Conservation (phyloP, 2,888 invertebrate species). For the Catocala fraxini region DNA sequence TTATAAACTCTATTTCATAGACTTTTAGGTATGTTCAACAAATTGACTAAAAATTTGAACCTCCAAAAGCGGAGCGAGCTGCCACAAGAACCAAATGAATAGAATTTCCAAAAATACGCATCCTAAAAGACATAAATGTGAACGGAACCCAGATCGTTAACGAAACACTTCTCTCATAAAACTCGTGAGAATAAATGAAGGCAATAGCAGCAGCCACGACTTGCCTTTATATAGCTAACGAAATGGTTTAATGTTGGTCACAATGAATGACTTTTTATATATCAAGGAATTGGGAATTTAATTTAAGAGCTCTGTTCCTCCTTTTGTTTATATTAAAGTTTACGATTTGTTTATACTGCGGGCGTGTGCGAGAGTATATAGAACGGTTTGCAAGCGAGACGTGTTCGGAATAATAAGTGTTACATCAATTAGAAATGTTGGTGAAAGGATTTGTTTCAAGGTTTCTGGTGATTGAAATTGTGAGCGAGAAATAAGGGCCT, state of each 20-base stretch:
- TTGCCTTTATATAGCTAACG: slow-evolving; percentile 53
- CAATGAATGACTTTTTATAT: slow-evolving; percentile 59
- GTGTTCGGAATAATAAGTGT: slow-evolving; percentile 45
- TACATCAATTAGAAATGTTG: slow-evolving; percentile 39
- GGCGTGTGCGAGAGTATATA: slow-evolving; percentile 18
- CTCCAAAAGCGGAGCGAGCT: not conserved
- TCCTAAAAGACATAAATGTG: slow-evolving; percentile 16
- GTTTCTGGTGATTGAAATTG: slow-evolving; percentile 1
- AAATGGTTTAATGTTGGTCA: slow-evolving; percentile 53
- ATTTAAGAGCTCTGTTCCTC: slow-evolving; percentile 33
- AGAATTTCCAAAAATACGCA: slow-evolving; percentile 41
- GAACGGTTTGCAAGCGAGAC: slow-evolving; percentile 31
- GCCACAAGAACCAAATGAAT: slow-evolving; percentile 14
- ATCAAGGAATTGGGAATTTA: slow-evolving; percentile 52
- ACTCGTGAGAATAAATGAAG: slow-evolving; percentile 64
- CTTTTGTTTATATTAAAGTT: slow-evolving; percentile 43
- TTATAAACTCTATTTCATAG: too few species aligned
- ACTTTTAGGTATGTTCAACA: too few species aligned
- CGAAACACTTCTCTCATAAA: slow-evolving; percentile 47
- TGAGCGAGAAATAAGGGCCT: not conserved
- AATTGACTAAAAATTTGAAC: too few species aligned
- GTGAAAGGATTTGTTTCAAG: slow-evolving; percentile 26
- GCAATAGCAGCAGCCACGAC: slow-evolving; percentile 55
- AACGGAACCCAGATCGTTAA: slow-evolving; percentile 43
- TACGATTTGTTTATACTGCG: slow-evolving; percentile 43